Evolutionary conservation across 2,113 vertebrate genomes (phyloP), one percentile per base, ranked within the genome.

Genomic region (Noturus placidus): DNA sequence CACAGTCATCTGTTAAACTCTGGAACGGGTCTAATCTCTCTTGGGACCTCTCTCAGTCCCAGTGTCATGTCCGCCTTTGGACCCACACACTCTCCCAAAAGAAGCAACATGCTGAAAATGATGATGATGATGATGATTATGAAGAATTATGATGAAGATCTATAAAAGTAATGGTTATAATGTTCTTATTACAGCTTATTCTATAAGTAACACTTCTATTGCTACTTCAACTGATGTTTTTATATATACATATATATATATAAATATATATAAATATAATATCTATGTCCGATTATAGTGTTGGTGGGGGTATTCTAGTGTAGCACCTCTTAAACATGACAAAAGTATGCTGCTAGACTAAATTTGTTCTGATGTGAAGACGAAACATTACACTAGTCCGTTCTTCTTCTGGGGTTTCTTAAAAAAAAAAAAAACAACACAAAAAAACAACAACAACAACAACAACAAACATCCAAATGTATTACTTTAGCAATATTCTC

Each of bases 161-260:
- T 90, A 77, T 89, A 88, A 91, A 94, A 94, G 93, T 92, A 94
- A 94, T 92, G 93, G 94, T 93, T 94, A 93, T 94, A 94, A 94
- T 92, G 94, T 94, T 95, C 93, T 92, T 95, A 94, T 94, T 94
- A 94, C 92, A 94, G 93, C 94, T 94, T 95, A 94, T 94, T 95
- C 94, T 94, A 94, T 93, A 94, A 95, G 92, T 95, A 95, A 93
- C 93, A 94, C 94, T 94, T 93, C 93, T 94, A 91, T 92, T 93
- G 91, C 92, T 91, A 90, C 89, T 91, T 89, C 85, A 87, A 89
- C 90, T 90, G 87, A 92, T 93, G 92, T 89, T 92, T 92, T 89
- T 92, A 90, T 92, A 91, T 91, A 88, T 86, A 86, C 87, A 89
- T 85, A 86, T 89, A 94, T 93, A 94, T 93, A 85, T 90, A 89